A percentile compares a stretch with the other conserved stretches of the same genome.
phyloP scores from a whole-genome alignment of 2,113 vertebrate species.

The Salvelinus alpinus region DNA sequence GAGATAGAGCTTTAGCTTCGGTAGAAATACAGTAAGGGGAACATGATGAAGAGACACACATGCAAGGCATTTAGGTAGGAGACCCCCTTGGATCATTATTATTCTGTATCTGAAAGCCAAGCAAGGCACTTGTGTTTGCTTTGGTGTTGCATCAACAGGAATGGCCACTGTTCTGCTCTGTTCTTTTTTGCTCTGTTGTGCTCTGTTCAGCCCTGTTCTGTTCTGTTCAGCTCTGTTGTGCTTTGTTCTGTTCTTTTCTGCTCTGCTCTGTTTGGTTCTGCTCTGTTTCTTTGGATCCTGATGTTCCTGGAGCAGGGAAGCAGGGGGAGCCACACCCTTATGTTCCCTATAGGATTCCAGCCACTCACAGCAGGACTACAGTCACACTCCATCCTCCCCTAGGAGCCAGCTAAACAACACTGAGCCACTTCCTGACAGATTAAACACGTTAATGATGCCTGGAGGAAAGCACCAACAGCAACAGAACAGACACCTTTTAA shows the following conservation, averaged over 20 bases:
- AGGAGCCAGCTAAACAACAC: constrained; percentile 8
- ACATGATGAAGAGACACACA: neutral
- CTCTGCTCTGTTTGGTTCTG: neutral
- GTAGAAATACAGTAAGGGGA: neutral
- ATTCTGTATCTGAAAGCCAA: neutral
- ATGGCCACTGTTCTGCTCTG: neutral
- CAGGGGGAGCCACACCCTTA: neutral
- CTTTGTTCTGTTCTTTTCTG: neutral
- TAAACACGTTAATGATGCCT: constrained; percentile 19
- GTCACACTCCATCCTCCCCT: neutral
- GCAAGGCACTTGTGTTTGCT: neutral
- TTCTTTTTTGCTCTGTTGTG: neutral
- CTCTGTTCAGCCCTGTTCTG: neutral
- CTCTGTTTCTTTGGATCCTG: neutral
- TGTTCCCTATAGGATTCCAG: neutral
- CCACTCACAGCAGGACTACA: neutral
- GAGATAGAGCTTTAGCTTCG: neutral
- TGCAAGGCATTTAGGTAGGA: neutral
- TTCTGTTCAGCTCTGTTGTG: neutral
- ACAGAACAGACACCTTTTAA: neutral
- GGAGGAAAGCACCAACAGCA: constrained; percentile 3
- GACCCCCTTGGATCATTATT: neutral
- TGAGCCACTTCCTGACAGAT: neutral
- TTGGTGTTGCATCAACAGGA: neutral
- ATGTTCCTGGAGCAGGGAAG: neutral